phyloP scores from a whole-genome alignment of 2,113 vertebrate species.

The Redunca redunca region DNA sequence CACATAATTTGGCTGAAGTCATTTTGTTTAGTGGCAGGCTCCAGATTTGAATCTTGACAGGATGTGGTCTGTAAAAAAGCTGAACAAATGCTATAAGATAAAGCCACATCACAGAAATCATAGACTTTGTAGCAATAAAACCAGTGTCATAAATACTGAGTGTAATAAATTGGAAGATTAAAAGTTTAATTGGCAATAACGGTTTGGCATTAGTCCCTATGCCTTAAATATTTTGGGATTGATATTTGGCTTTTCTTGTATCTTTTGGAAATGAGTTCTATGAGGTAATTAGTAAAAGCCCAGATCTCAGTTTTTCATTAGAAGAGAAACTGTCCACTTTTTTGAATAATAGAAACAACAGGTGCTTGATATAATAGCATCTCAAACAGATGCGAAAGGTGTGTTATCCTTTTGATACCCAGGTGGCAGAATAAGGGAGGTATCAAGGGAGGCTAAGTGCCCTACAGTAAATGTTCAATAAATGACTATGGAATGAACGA shows the following conservation, averaged over 20 bases:
- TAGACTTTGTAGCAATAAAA: neutral
- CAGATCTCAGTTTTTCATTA: constrained; percentile 2
- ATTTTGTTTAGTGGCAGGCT: neutral
- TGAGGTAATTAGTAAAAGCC: neutral
- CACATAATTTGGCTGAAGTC: neutral
- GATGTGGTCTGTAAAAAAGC: neutral
- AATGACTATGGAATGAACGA: neutral
- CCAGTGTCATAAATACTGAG: neutral
- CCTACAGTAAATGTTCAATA: neutral
- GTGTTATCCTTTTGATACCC: neutral
- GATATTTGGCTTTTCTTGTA: neutral
- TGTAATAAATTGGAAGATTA: neutral
- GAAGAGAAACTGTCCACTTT: neutral
- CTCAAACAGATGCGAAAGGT: neutral
- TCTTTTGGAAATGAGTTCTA: neutral
- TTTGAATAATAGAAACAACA: neutral
- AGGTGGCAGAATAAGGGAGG: neutral
- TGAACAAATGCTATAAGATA: neutral
- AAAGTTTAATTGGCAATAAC: neutral
- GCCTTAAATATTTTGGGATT: constrained; percentile 12
- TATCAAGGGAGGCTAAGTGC: neutral
- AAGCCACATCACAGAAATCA: neutral
- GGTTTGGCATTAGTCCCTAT: neutral
- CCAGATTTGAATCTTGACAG: neutral
- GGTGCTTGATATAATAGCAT: neutral